A percentile compares a stretch with the other conserved stretches of the same genome.
Conservation (phyloP, 2,797 vertebrate genomes). For the Nyctibius grandis region DNA sequence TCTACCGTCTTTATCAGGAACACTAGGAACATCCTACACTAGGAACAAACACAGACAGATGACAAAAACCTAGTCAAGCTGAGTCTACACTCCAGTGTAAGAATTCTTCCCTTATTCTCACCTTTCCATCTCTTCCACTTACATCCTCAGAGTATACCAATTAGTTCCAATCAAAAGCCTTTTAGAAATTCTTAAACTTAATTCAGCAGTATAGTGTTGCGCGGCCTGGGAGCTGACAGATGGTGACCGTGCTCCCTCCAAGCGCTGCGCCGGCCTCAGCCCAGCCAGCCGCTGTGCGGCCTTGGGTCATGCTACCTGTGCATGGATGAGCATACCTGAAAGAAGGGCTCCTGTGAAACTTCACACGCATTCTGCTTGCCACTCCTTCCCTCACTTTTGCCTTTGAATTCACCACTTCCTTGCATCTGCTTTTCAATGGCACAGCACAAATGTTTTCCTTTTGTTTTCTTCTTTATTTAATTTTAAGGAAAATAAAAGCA, state of each 20-base stretch:
- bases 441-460: neutral
- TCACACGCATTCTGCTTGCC: neutral
- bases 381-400: neutral
- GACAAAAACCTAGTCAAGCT: neutral
- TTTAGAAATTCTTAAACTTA: neutral
- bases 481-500: neutral
- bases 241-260: accelerated
- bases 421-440: neutral
- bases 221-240: accelerated
- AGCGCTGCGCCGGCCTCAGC: accelerated
- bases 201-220: neutral
- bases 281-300: accelerated
- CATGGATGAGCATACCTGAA: neutral
- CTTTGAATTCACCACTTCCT: neutral
- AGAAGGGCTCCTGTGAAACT: neutral
- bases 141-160: neutral
- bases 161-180: neutral
- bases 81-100: accelerated
- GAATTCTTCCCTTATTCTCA: neutral
- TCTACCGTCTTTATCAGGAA: neutral
- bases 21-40: neutral
- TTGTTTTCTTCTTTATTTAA: neutral
- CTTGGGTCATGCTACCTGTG: accelerated
- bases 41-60: neutral
- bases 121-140: neutral